Base-by-base conservation (phyloP, 2,888 invertebrate species). In the Drosophila paranaensis region DNA sequence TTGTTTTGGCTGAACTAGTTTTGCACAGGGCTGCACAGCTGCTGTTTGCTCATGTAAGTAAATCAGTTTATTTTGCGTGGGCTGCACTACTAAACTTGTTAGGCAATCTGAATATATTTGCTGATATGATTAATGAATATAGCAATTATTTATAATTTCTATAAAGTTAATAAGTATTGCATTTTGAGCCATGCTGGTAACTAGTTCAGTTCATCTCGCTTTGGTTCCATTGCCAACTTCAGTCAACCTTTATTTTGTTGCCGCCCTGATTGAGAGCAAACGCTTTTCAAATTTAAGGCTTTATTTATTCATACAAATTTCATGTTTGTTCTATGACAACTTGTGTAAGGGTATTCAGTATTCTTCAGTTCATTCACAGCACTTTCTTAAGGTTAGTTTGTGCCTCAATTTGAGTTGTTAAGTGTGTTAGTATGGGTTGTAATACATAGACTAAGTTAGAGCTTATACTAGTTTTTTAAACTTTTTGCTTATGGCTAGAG, bases 21-120 rank as follows among this genome's bases (percentile, higher is more conserved):
- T n/a, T 10, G 30, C 30, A 10, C 46, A 48, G 46, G 46, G 46
- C n/a, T 48, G 46, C 46, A 30, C 30, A 30, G 30, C n/a, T 30
- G 10, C 30, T n/a, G 10, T 10, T n/a, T n/a, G 1, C 1, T 27
- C 27, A 27, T 14, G 2, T 9, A 46, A n/a, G 9, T 14, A 45
- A 6, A 3, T 25, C 46, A 27, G 9, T 46, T 46, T 27, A 43
- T 13, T 11, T 3, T 10, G 42, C 33, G 8, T 33, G 30, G 20
- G 20, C 20, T 20, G 20, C 20, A 20, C 20, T 20, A 20, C 30
- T 30, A 30, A 30, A 3, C 30, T 3, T 30, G 30, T 30, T 30
- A 8, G 6, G 33, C 8, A 33, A 33, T 0, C 33, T 33, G 6
- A 8, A 8, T 33, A 8, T 33, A 8, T 6, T 33, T 33, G 33